Evolutionary conservation across 2,888 invertebrate species (phyloP).

Genomic region (Melieria crassipennis): DNA sequence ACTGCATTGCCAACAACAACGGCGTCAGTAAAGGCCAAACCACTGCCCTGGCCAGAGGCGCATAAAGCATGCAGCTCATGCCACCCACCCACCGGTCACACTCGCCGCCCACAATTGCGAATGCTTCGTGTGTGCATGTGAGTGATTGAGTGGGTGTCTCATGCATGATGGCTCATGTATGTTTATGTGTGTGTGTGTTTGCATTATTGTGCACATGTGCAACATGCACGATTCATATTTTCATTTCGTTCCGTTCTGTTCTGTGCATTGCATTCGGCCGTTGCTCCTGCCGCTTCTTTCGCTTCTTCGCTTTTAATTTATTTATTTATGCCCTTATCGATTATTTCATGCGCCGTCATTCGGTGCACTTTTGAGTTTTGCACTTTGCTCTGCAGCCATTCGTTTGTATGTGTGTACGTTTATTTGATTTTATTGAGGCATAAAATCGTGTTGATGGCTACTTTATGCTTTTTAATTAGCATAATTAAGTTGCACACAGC

Average conservation of each 20-base stretch:
- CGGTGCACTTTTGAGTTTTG: constrained; percentile 16
- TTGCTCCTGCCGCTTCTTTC: not conserved
- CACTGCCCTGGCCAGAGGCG: constrained; percentile 9
- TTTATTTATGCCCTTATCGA: not conserved
- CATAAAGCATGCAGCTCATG: too few relatives aligned
- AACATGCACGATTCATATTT: too few relatives aligned
- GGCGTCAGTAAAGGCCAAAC: constrained; percentile 35
- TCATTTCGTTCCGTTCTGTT: not conserved
- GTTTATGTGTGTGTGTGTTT: not conserved
- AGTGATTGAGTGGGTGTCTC: too few relatives aligned
- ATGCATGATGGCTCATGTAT: not conserved
- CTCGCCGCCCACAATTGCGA: not conserved
- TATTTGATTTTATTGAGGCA: not conserved
- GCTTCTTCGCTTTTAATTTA: not conserved
- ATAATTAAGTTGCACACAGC: constrained; percentile 18
- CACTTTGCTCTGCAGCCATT: not conserved
- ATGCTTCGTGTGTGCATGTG: not conserved
- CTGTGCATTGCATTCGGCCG: not conserved
- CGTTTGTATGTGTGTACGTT: not conserved
- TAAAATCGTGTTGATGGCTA: not conserved
- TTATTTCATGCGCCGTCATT: constrained; percentile 14
- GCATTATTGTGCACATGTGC: not conserved
- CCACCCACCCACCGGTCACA: not conserved
- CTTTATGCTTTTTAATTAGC: constrained; percentile 16
- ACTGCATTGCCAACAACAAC: constrained; percentile 52